Base-by-base conservation (phyloP, 2,797 vertebrate species). In the Gobionotothen gibberifrons region DNA sequence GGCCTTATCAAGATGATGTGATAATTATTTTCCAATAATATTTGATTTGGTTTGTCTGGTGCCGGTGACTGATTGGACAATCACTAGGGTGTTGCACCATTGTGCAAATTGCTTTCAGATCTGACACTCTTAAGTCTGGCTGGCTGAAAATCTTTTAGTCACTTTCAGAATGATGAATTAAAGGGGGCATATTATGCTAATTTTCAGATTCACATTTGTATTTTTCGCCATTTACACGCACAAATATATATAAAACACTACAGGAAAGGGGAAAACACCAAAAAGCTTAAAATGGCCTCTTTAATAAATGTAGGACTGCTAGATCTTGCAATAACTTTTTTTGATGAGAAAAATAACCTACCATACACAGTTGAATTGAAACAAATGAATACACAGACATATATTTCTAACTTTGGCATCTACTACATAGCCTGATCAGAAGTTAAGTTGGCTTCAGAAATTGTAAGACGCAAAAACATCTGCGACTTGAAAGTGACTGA, bases 401-500 rank as follows among this genome's bases (percentile, higher is more conserved):
- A 42, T 61, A 16, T 39, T 2, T 56, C 21, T 21, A 29, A 36
- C 42, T 48, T 8, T 22, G 53, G 3, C 13, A 52, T 67, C 52
- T 46, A 0, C 54, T 57, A 32, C 17, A 59, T 15, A 9, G 5
- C 48, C 52, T 48, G 60, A 65, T 70, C 56, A 43, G 26, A 66
- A 55, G 54, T 47, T 56, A 76, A 67, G 51, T n/a, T 16, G 48
- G 9, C 13, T 49, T 47, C 44, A 61, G 16, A 68, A 14, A 46
- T 26, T 6, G 15, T 16, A n/a, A 59, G 19, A 54, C 0, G 17
- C 39, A 14, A 32, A 69, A 65, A 57, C 51, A 54, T 60, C 17
- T 21, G 26, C 40, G 56, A 67, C 54, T 73, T 26, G 17, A 21
- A 73, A 76, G 46, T 42, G 63, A 42, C 39, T 69, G 51, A 29